phyloP scores from a whole-genome alignment of 23 tunicate species.

The Halocynthia roretzi region DNA sequence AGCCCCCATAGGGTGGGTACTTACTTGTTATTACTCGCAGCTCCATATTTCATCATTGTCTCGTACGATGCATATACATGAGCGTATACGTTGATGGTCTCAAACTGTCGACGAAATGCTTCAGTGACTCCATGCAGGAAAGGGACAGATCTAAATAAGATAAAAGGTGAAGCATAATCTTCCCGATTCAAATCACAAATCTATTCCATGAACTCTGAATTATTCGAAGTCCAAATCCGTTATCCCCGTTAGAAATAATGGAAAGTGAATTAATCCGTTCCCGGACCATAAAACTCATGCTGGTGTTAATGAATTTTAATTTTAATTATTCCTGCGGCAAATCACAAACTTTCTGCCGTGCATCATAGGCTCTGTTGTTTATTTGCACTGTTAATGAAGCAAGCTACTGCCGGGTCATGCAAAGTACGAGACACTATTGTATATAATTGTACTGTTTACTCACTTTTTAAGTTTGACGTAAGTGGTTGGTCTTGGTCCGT shows the following conservation, averaged over 20 bases:
- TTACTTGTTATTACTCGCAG: constrained; percentile 46
- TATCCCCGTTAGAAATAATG: too few species aligned
- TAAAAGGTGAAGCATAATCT: neutral
- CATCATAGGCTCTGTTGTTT: too few species aligned
- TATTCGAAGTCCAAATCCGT: too few species aligned
- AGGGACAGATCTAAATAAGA: constrained; percentile 14
- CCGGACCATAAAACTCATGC: too few species aligned
- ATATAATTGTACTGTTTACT: neutral
- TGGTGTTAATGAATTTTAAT: too few species aligned
- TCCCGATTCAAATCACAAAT: neutral
- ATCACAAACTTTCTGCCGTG: too few species aligned
- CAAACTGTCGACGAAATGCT: constrained; percentile 22
- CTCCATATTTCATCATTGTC: constrained; percentile 48
- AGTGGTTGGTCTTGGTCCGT: constrained; percentile 2
- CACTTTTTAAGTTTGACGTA: constrained; percentile 11
- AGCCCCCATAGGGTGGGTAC: too few species aligned
- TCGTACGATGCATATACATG: constrained; percentile 41
- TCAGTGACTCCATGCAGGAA: constrained; percentile 17
- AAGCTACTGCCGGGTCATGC: too few species aligned
- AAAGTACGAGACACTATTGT: neutral
- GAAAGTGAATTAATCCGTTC: too few species aligned
- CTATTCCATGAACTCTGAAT: neutral
- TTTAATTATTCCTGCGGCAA: too few species aligned
- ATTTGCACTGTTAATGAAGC: too few species aligned
- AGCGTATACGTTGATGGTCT: constrained; percentile 15